phyloP scores from a whole-genome alignment of 2,888 invertebrate species.

The Macaria liturata region DNA sequence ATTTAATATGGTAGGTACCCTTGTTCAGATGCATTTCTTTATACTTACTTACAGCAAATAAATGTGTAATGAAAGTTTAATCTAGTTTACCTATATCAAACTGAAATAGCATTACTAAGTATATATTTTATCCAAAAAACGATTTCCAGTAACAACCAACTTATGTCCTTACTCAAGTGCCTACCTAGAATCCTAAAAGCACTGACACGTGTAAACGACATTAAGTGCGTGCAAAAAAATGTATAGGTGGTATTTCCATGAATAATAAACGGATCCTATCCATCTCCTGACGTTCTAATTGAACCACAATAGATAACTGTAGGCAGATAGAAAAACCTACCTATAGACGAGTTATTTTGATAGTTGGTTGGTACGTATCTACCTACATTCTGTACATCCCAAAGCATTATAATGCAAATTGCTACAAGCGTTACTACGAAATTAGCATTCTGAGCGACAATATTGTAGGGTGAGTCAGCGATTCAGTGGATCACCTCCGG shows the following conservation, averaged over 20 bases:
- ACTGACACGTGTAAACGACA: no score
- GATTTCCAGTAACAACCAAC: no score
- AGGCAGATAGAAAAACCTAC: conserved; percentile 9
- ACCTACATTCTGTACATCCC: conserved; percentile 46
- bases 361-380: conserved; percentile 10
- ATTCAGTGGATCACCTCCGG: conserved; percentile 69
- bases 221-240: no score
- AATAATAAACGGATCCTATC: conserved; percentile 27
- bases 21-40: no score
- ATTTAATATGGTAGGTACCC: no score
- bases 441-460: conserved; percentile 79
- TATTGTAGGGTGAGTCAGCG: conserved; percentile 77
- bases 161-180: no score
- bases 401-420: conserved; percentile 79
- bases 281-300: conserved; percentile 7
- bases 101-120: no score
- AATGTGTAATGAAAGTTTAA: no score
- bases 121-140: no score
- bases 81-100: no score
- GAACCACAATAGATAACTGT: conserved; percentile 24
- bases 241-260: conserved; percentile 14
- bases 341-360: conserved; percentile 17
- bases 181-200: no score
- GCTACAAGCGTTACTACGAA: conserved; percentile 76
- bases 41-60: no score